Evolutionary conservation across 2,888 invertebrate genomes (phyloP).

Genomic region (Theristus sp.): DNA sequence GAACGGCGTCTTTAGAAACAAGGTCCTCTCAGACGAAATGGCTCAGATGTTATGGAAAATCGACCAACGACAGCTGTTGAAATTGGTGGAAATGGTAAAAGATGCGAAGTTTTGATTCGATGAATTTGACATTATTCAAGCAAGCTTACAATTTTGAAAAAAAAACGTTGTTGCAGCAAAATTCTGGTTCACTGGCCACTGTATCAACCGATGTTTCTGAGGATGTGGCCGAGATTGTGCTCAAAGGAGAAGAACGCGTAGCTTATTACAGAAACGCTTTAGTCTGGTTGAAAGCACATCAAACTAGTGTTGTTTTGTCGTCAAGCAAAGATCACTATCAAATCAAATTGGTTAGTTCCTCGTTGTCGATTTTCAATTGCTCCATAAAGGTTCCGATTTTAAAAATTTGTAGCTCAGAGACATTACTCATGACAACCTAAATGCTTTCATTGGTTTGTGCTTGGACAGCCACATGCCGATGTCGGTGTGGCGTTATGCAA

Average conservation of each 20-base stretch:
- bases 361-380: background rate
- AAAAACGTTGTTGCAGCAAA: slow-evolving; percentile 1
- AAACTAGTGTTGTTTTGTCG: slow-evolving; percentile 1
- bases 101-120: background rate
- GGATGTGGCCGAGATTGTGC: slow-evolving; percentile 6
- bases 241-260: slow-evolving; percentile 4
- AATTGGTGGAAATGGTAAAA: slow-evolving; percentile 4
- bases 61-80: background rate
- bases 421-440: slow-evolving; percentile 4
- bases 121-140: background rate
- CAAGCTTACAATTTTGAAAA: too few relatives aligned
- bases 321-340: slow-evolving; percentile 1
- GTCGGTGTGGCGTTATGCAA: slow-evolving; percentile 3
- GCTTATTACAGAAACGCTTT: slow-evolving; percentile 1
- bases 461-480: slow-evolving; percentile 1
- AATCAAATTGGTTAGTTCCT: slow-evolving; percentile 1
- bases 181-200: slow-evolving; percentile 2
- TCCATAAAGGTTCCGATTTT: too few relatives aligned
- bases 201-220: slow-evolving; percentile 4
- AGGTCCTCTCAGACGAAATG: slow-evolving; percentile 4
- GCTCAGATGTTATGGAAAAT: slow-evolving; percentile 6
- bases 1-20: background rate
- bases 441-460: slow-evolving; percentile 3
- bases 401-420: slow-evolving; percentile 3
- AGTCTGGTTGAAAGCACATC: slow-evolving; percentile 4